Percentiles rank a stretch among this genome's conserved stretches.
phyloP scores from a whole-genome alignment of 1,140 invertebrate genomes.

The Drosophila ananassae region DNA sequence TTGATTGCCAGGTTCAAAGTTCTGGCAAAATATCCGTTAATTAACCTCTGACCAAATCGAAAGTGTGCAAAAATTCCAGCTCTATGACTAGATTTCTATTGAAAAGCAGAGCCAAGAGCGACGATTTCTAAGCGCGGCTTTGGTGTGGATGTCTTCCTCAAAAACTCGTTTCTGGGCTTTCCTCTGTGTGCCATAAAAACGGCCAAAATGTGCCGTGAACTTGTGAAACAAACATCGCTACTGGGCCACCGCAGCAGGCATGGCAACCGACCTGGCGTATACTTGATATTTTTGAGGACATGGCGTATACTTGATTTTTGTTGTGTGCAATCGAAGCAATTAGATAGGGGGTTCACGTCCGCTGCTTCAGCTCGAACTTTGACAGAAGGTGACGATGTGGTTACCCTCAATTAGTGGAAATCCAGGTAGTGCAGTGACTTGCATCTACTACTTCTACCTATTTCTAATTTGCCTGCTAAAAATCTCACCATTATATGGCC shows the following conservation, averaged over 20 bases:
- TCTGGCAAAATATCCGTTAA: slow-evolving; percentile 41
- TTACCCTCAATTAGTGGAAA: slow-evolving; percentile 23
- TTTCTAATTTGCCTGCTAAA: slow-evolving; percentile 47
- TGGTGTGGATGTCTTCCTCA: slow-evolving; percentile 37
- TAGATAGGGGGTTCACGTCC: neutral
- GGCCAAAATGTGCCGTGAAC: slow-evolving; percentile 43
- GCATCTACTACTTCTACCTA: neutral
- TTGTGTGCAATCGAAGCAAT: neutral
- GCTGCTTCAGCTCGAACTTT: slow-evolving; percentile 12
- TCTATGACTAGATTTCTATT: neutral
- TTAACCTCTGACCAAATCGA: slow-evolving; percentile 45
- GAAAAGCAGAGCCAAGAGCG: neutral
- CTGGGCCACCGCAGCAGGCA: neutral
- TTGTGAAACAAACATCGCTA: slow-evolving; percentile 48
- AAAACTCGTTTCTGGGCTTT: slow-evolving; percentile 29
- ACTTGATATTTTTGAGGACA: slow-evolving; percentile 28
- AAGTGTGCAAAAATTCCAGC: slow-evolving; percentile 27
- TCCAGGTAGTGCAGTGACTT: neutral
- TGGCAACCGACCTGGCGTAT: slow-evolving; percentile 29
- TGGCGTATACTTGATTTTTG: slow-evolving; percentile 11
- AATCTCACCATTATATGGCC: slow-evolving; percentile 29
- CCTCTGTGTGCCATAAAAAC: slow-evolving; percentile 41
- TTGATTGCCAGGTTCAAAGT: slow-evolving; percentile 62
- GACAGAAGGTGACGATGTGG: neutral
- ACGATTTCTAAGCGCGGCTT: slow-evolving; percentile 6